Conservation (phyloP, 2,888 invertebrate species). For the Aproaerema taeniolella region DNA sequence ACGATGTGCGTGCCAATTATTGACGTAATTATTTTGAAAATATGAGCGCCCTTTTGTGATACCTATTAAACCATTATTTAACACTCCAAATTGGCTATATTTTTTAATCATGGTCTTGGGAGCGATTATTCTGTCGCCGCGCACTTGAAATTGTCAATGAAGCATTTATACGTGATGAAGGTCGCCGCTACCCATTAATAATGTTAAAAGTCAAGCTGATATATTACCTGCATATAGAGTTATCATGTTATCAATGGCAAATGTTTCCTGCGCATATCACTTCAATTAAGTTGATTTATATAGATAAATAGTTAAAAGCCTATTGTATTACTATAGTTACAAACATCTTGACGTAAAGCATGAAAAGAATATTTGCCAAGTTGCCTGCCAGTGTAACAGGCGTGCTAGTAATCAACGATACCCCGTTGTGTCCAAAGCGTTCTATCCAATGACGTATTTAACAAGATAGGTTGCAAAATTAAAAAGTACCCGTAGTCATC, state of each 20-base stretch:
- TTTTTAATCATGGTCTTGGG: constrained; percentile 52
- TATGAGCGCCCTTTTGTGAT: constrained; percentile 64
- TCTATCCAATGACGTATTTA: constrained; percentile 28
- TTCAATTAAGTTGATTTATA: not conserved
- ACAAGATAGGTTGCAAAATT: constrained; percentile 40
- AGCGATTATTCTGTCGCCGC: constrained; percentile 45
- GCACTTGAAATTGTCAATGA: constrained; percentile 57
- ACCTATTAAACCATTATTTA: too few species aligned
- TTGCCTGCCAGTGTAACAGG: not conserved
- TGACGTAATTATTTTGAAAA: constrained; percentile 75
- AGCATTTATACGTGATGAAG: constrained; percentile 43
- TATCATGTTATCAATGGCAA: constrained; percentile 16
- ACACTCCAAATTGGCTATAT: constrained; percentile 57
- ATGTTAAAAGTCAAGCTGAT: constrained; percentile 21
- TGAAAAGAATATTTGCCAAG: too few species aligned
- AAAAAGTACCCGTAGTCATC: constrained; percentile 44
- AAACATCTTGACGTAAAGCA: too few species aligned
- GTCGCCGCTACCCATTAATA: constrained; percentile 33
- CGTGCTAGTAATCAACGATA: constrained; percentile 18
- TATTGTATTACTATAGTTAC: too few species aligned
- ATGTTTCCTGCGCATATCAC: constrained; percentile 14
- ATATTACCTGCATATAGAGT: constrained; percentile 8
- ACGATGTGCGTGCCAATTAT: constrained; percentile 71
- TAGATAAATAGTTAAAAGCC: too few species aligned
- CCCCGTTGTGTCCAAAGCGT: constrained; percentile 1